Conservation (phyloP, 2,797 vertebrate species). For the Sebastes minor region DNA sequence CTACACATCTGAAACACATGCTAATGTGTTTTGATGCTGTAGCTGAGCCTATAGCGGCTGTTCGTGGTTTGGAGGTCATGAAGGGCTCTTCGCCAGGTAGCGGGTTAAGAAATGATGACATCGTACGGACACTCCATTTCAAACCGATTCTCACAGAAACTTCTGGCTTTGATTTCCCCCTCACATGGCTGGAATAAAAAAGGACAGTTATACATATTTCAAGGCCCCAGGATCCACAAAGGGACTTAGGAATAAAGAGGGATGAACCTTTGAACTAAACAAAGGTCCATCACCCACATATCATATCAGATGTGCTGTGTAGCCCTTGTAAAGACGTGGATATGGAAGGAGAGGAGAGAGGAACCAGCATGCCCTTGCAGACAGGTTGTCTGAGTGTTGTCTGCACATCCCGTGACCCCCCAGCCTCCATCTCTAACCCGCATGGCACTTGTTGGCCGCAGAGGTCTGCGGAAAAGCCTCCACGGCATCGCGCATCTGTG, state of each 20-base stretch:
- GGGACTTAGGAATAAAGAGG: constrained; percentile 97
- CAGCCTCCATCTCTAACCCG: constrained; percentile 65
- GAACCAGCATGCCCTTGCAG: constrained; percentile 78
- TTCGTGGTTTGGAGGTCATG: constrained; percentile 57
- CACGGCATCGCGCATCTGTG: constrained; percentile 83
- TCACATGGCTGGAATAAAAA: constrained; percentile 96
- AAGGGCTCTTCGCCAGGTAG: constrained; percentile 57
- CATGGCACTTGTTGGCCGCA: constrained; percentile 73
- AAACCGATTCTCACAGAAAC: constrained; percentile 89
- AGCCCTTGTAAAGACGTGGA: constrained; percentile 85
- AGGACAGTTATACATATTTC: constrained; percentile 99
- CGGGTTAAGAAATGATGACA: constrained; percentile 84
- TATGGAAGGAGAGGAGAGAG: constrained; percentile 76
- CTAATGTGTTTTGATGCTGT: neutral
- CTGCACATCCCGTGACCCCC: constrained; percentile 76
- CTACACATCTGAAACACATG: neutral
- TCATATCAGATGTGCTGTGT: constrained; percentile 89
- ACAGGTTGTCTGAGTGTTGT: constrained; percentile 82
- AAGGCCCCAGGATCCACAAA: constrained; percentile 96
- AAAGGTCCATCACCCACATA: constrained; percentile 93
- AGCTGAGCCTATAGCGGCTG: neutral
- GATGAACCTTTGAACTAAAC: constrained; percentile 99
- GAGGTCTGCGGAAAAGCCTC: constrained; percentile 85
- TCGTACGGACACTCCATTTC: constrained; percentile 86
- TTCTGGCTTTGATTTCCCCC: constrained; percentile 92